Evolutionary conservation across 2,113 vertebrate species (phyloP).

Genomic region (Grallaria varia): DNA sequence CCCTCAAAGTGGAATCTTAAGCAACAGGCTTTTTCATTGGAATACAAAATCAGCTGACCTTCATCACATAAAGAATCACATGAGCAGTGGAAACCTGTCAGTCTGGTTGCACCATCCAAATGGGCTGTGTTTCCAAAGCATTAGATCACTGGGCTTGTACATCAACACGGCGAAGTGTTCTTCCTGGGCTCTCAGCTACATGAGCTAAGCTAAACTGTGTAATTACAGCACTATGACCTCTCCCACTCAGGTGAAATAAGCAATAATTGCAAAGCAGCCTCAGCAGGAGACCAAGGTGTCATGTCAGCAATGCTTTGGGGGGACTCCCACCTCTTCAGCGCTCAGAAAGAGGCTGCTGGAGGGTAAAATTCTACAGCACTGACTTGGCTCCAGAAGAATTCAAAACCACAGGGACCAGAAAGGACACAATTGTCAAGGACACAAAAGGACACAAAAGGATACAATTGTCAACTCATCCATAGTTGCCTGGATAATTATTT

Average conservation of each 20-base stretch:
- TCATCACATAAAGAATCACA: not conserved
- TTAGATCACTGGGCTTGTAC: not conserved
- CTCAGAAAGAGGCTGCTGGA: not conserved
- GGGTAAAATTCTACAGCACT: not conserved
- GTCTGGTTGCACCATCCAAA: not conserved
- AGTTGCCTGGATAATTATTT: not conserved
- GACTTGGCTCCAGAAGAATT: not conserved
- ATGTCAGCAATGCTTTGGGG: not conserved
- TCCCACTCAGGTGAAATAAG: not conserved
- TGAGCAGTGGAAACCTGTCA: not conserved
- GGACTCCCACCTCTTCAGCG: not conserved
- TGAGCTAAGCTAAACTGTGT: not conserved
- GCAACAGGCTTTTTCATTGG: not conserved
- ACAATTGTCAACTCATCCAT: not conserved
- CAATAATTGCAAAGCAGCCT: not conserved
- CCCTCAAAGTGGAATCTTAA: not conserved
- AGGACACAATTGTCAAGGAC: too few relatives aligned
- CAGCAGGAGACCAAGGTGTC: not conserved
- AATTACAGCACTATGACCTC: not conserved
- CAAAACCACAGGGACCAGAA: not conserved
- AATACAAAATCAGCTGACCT: slow-evolving; percentile 6
- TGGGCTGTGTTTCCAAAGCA: not conserved
- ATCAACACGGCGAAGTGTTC: not conserved
- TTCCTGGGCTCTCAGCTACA: not conserved
- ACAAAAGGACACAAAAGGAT: too few relatives aligned